Conservation (phyloP, 2,113 vertebrate genomes). For the Anser brachyrhynchus region DNA sequence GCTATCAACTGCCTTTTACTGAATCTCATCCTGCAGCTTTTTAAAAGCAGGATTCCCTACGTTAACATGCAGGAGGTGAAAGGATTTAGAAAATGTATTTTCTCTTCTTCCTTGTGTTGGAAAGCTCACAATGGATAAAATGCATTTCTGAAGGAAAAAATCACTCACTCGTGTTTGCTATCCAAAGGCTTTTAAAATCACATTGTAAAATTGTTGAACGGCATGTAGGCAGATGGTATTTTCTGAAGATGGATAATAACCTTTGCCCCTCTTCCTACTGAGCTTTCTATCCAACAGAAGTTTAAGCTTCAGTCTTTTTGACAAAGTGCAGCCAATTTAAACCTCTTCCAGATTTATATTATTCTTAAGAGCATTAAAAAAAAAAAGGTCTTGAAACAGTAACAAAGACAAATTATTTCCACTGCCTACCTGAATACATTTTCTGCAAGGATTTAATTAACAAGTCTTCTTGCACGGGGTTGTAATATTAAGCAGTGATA, state of each 20-base stretch:
- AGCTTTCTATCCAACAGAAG: neutral
- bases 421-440: neutral
- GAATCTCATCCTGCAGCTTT: neutral
- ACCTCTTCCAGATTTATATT: neutral
- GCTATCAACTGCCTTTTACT: neutral
- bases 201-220: neutral
- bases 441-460: neutral
- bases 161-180: neutral
- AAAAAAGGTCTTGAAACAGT: neutral
- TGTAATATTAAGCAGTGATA: neutral
- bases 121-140: neutral
- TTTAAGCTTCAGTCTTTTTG: neutral
- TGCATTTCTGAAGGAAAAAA: conserved; percentile 16
- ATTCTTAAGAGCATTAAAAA: neutral
- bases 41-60: neutral
- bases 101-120: neutral
- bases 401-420: neutral
- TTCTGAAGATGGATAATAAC: conserved; percentile 6
- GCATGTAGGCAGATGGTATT: neutral
- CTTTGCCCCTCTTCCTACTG: conserved; percentile 10
- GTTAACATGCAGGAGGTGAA: neutral
- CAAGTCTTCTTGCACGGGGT: neutral
- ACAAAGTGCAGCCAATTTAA: neutral
- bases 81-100: neutral
- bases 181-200: neutral